These are phyloP conservation scores for Aurelia coerulea DNA, from an alignment of 30 jellyfish, hydroid and myxozoan species.

Conservation along the genomic window DNA sequence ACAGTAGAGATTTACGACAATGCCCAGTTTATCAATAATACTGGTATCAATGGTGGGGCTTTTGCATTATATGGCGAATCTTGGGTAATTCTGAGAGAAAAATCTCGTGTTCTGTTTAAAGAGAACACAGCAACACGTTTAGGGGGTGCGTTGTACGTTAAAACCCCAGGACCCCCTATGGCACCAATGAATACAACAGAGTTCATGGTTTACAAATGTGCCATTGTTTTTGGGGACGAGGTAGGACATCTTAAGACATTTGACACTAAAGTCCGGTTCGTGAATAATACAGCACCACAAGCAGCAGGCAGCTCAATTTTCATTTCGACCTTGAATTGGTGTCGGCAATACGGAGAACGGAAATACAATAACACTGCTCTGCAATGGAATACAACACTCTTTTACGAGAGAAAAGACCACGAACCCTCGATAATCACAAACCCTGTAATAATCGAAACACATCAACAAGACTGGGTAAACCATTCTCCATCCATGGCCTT, in stretches of 20 bases:
- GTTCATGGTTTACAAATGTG: conserved; percentile 61
- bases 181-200: conserved; percentile 76
- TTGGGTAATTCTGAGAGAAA: conserved; percentile 29
- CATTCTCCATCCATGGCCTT: conserved; percentile 53
- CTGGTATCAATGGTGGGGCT: conserved; percentile 85
- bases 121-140: conserved; percentile 58
- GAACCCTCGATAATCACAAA: conserved; percentile 63
- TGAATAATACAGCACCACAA: conserved; percentile 63
- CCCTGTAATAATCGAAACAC: conserved; percentile 47
- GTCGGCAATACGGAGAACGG: conserved; percentile 70
- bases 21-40: conserved; percentile 30
- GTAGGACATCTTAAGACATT: conserved; percentile 38
- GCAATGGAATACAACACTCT: conserved; percentile 37
- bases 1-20: conserved; percentile 29
- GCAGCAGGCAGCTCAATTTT: conserved; percentile 68
- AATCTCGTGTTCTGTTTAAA: conserved; percentile 15
- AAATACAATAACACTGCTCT: conserved; percentile 53
- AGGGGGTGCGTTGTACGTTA: conserved; percentile 82
- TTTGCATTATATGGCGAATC: conserved; percentile 84
- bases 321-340: conserved; percentile 72
- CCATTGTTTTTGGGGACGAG: conserved; percentile 37
- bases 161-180: conserved; percentile 80
- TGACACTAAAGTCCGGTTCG: conserved; percentile 44
- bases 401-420: conserved; percentile 11
- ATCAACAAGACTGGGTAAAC: conserved; percentile 46